Evolutionary conservation across 1,140 invertebrate species (phyloP), one percentile per base, ranked within the genome.

Genomic region (Stratiolaelaps scimitus): DNA sequence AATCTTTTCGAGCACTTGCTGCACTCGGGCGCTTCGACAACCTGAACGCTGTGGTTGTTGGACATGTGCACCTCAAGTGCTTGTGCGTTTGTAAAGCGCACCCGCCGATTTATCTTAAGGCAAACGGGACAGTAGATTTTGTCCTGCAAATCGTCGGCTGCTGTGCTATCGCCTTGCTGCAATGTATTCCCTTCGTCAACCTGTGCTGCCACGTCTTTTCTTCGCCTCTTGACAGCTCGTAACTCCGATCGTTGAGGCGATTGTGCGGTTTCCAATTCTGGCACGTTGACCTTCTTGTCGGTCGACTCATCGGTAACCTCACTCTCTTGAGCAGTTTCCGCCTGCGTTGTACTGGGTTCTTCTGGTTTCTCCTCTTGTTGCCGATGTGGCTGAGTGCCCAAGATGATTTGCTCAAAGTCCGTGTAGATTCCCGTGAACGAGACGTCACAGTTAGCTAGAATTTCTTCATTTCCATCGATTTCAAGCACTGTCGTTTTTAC

Each of bases 11-110:
- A 60, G 20, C 53, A 60, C 34, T 60, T 60, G 13, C 15, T 26
- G 34, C 53, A 60, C 10, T 60, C 53, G 10, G 53, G 53, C 13
- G 53, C 53, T 26, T 60, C 53, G 23, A 60, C 26, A 19, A 60
- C 53, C 23, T 60, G 26, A 34, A 60, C 53, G 53, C 53, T 60
- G 23, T 60, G 53, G 23, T 60, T 60, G 53, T 60, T 60, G 20
- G 26, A 29, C 53, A 60, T 60, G 53, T 60, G 53, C 15, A 34
- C 34, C 53, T 60, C 53, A 2, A 60, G 53, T 15, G 53, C 53
- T 6, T 60, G 53, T 60, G 53, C 26, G 10, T 60, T 60, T 34
- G 34, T 60, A 10, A 60, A 60, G 23, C 53, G 53, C 53, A 60
- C 15, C 10, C 34, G 26, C 2, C 53, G 17, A 26, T 60, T 60